Evolutionary conservation across 1,140 invertebrate genomes (phyloP).

Genomic region (Atopsyche davidsoni): DNA sequence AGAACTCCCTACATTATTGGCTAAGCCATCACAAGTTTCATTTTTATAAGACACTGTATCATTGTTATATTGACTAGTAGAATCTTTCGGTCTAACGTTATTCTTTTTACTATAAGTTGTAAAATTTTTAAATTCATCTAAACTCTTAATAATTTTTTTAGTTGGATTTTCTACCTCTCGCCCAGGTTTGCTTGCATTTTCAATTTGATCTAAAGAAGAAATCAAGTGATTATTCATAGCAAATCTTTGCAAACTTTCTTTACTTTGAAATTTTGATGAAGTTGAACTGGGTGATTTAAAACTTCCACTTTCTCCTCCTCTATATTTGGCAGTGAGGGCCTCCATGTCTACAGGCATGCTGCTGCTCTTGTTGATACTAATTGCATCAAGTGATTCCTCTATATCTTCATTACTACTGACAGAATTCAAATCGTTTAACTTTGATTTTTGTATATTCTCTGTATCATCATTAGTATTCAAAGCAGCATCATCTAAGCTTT

Average conservation of each 20-base stretch:
- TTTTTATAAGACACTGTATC: no score
- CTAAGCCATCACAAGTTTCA: no score
- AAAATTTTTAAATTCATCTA: slow-evolving; percentile 79
- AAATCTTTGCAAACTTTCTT: slow-evolving; percentile 8
- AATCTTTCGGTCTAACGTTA: slow-evolving; percentile 30
- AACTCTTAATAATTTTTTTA: slow-evolving; percentile 27
- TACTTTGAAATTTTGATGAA: slow-evolving; percentile 8
- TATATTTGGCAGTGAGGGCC: no score
- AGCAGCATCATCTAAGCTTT: slow-evolving; percentile 56
- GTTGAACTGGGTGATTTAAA: not conserved
- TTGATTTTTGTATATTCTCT: no score
- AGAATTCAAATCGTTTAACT: no score
- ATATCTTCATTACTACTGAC: no score
- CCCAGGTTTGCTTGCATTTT: not conserved
- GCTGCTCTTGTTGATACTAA: no score
- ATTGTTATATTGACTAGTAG: no score
- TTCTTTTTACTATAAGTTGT: slow-evolving; percentile 58
- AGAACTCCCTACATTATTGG: no score
- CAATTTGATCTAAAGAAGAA: slow-evolving; percentile 48
- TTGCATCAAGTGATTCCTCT: no score
- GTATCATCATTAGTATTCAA: slow-evolving; percentile 17
- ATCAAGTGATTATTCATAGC: slow-evolving; percentile 44
- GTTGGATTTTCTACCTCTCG: not conserved
- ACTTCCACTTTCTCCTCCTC: not conserved
- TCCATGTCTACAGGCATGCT: no score